Percentiles rank a stretch among this genome's conserved stretches.
Conservation (phyloP, 2,113 vertebrate genomes). For the Oncorhynchus kisutch region DNA sequence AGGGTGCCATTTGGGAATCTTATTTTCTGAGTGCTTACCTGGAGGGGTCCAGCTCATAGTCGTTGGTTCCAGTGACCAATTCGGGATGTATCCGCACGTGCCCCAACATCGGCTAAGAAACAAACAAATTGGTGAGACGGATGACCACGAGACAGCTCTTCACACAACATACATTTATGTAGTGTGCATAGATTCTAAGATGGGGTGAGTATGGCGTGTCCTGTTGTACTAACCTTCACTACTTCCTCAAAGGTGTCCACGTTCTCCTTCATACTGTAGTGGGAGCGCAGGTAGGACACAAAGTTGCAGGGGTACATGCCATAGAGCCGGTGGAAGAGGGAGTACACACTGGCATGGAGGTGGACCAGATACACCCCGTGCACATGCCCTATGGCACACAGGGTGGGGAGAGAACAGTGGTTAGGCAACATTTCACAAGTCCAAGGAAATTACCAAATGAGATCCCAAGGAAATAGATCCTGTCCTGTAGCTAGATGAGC, state of each 20-base stretch:
- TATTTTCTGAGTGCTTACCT: constrained; percentile 70
- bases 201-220: not conserved
- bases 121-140: not conserved
- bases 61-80: constrained; percentile 94
- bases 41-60: constrained; percentile 93
- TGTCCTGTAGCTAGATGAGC: no score
- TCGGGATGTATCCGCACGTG: constrained; percentile 96
- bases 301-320: constrained; percentile 99
- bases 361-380: constrained; percentile 85
- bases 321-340: constrained; percentile 95
- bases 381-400: constrained; percentile 74
- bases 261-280: constrained; percentile 99
- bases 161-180: not conserved
- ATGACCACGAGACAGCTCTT: not conserved
- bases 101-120: constrained; percentile 90
- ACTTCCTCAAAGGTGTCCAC: constrained; percentile 93
- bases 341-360: constrained; percentile 91
- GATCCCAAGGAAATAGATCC: no score
- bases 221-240: constrained; percentile 78
- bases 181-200: not conserved
- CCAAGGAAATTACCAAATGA: no score
- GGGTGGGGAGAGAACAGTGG: no score
- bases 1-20: no score
- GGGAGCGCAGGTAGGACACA: constrained; percentile 92
- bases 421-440: no score